Conservation (phyloP, 2,113 vertebrate species). For the Melanostigma gelatinosum region DNA sequence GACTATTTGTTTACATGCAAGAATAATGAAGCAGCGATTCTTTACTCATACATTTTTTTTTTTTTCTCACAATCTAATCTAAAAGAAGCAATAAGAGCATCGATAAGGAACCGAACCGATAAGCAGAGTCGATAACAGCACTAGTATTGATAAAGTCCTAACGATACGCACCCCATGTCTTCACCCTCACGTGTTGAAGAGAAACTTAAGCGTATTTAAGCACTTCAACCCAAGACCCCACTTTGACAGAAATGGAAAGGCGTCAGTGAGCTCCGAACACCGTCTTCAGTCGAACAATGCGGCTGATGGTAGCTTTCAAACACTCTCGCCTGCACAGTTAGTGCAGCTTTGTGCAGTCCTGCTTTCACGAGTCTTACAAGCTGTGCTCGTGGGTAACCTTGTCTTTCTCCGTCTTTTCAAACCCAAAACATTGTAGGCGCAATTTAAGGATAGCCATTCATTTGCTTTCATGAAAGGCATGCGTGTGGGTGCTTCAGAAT, state of each 20-base stretch:
- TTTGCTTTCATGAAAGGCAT: constrained; percentile 30
- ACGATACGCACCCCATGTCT: not conserved
- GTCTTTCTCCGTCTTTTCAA: constrained; percentile 57
- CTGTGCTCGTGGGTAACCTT: constrained; percentile 52
- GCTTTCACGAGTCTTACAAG: constrained; percentile 63
- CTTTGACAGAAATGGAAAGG: constrained; percentile 51
- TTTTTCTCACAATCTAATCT: not conserved
- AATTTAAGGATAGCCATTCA: constrained; percentile 60
- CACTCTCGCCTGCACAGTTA: constrained; percentile 42
- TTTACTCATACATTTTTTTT: not conserved
- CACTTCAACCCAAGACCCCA: constrained; percentile 56
- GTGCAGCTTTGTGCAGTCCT: constrained; percentile 40
- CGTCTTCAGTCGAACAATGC: constrained; percentile 54
- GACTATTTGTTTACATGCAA: not conserved
- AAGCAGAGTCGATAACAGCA: not conserved
- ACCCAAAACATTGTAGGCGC: constrained; percentile 44
- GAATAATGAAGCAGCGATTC: not conserved
- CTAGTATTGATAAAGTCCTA: not conserved
- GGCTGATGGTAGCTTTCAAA: constrained; percentile 46
- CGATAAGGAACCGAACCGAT: not conserved
- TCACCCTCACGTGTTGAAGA: not conserved
- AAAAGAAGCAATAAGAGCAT: not conserved
- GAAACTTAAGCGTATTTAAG: not conserved
- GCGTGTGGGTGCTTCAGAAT: constrained; percentile 1
- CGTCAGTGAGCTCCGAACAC: constrained; percentile 29